Base-by-base conservation (phyloP, 2,888 invertebrate species). In the Tetragonula carbonaria region DNA sequence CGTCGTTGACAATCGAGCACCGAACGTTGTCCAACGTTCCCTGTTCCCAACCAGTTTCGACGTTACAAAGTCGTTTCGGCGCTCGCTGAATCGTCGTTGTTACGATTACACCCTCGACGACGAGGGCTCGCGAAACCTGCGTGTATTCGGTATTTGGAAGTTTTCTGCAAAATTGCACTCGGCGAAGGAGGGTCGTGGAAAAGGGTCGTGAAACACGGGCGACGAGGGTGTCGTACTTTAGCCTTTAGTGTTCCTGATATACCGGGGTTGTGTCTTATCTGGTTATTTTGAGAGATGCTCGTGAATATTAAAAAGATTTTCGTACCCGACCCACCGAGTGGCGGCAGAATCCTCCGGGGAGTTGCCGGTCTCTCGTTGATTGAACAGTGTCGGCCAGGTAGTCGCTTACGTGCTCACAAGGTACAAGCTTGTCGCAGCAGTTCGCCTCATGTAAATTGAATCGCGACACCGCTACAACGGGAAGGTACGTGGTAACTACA, bases 221-320 rank as follows among this genome's bases (percentile, higher is more conserved):
- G 21, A 18, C n/a, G 67, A 55, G 53, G 68, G 53, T 71, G 53
- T 71, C 66, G 57, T 73, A 74, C 67, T 66, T 80, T 79, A 78
- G 82, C 59, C 63, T 65, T 38, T 45, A 45, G 59, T 63, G 78
- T 51, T 38, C 62, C 67, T 70, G 84, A 82, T 82, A 55, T 50
- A 83, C 80, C 59, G 38, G 38, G 84, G 71, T 18, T 84, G 81
- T 87, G 84, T 88, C 89, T 86, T 86, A 88, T 90, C 90, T 78
- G 72, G 65, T 45, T 82, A 90, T 90, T 87, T 86, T 28, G 74
- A 76, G 76, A 81, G 84, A 80, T 71, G 73, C 74, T 68, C 81
- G 77, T 21, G 76, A 88, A 87, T 84, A 82, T 74, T 57, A 57
- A 67, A 53, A 66, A 67, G 74, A 84, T 79, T 81, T 38, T 83